Conservation (phyloP, 2,797 vertebrate species). For the Choloepus didactylus region DNA sequence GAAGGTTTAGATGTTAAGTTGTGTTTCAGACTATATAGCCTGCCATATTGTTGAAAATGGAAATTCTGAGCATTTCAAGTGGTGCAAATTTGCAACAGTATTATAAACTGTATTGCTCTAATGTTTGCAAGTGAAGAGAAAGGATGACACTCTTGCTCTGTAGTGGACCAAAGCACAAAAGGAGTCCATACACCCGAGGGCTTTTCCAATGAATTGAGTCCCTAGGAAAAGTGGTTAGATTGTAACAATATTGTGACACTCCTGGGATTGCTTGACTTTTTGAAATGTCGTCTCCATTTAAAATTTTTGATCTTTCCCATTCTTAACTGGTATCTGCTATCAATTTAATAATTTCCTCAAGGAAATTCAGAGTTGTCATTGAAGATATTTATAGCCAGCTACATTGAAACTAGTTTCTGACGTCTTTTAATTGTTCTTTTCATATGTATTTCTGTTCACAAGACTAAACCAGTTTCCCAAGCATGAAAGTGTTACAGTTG, state of each 20-base stretch:
- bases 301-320: conserved; percentile 44
- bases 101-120: neutral
- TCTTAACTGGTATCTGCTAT: conserved; percentile 23
- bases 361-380: conserved; percentile 53
- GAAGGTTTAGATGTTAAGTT: neutral
- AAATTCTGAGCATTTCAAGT: conserved; percentile 34
- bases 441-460: conserved; percentile 18
- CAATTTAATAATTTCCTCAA: conserved; percentile 56
- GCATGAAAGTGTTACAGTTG: conserved; percentile 33
- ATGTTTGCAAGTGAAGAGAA: neutral
- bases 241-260: neutral
- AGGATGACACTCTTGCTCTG: neutral
- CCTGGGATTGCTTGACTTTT: conserved; percentile 7
- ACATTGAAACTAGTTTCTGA: neutral
- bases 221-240: neutral
- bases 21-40: neutral
- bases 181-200: neutral
- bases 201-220: neutral
- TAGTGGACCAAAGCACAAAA: neutral
- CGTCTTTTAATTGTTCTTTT: conserved; percentile 71
- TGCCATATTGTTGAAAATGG: neutral
- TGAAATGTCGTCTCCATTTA: conserved; percentile 35
- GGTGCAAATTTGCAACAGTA: neutral
- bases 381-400: conserved; percentile 41
- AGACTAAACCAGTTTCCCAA: conserved; percentile 58